A percentile compares a stretch with the other conserved stretches of the same genome.
These are phyloP conservation scores for Eristalis intricaria DNA, from an alignment of 2,888 invertebrate genomes.

Conservation along the genomic window DNA sequence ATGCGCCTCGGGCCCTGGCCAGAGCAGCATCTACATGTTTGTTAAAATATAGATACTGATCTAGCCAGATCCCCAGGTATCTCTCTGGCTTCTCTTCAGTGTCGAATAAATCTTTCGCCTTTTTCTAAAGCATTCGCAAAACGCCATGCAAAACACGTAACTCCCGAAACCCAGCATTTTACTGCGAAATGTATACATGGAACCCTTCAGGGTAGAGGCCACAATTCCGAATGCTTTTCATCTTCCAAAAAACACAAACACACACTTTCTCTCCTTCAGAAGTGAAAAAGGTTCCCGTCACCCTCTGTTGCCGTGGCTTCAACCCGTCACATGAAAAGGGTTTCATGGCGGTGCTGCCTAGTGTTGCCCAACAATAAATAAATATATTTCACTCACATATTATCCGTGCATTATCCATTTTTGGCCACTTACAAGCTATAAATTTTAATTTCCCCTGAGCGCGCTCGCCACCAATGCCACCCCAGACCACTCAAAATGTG, in stretches of 20 bases:
- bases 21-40: too few relatives aligned
- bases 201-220: slow-evolving; percentile 34
- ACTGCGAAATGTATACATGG: slow-evolving; percentile 3
- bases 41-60: too few relatives aligned
- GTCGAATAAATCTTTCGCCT: too few relatives aligned
- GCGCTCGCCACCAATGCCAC: not conserved
- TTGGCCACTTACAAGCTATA: slow-evolving; percentile 63
- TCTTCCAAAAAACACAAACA: not conserved
- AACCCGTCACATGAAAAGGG: slow-evolving; percentile 41
- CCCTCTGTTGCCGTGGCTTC: slow-evolving; percentile 12
- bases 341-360: slow-evolving; percentile 5
- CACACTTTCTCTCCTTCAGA: not conserved
- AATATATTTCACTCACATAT: slow-evolving; percentile 63
- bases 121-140: not conserved
- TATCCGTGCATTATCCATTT: slow-evolving; percentile 67
- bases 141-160: slow-evolving; percentile 15
- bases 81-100: too few relatives aligned
- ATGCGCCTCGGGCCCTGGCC: too few relatives aligned
- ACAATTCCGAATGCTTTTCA: slow-evolving; percentile 56
- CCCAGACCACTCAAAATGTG: not conserved
- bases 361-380: slow-evolving; percentile 51
- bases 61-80: too few relatives aligned
- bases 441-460: slow-evolving; percentile 67
- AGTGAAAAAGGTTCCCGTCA: slow-evolving; percentile 6
- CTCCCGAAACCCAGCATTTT: not conserved